A percentile compares a stretch with the other conserved stretches of the same genome.
Conservation (phyloP, 1,140 invertebrate species). For the Conus betulinus region DNA sequence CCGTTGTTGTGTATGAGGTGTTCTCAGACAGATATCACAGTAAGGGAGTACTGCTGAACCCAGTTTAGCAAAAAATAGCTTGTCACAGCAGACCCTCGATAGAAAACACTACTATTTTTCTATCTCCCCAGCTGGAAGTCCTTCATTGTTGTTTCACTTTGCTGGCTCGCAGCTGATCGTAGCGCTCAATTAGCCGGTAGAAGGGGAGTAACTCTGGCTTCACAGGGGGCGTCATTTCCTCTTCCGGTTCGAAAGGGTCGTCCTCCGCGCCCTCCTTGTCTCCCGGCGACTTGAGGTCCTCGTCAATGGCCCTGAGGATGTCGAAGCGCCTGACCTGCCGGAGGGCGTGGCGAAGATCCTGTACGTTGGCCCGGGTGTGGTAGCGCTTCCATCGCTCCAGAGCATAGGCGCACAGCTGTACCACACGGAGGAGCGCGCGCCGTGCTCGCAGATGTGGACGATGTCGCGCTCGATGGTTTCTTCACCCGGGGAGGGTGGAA, state of each 20-base stretch:
- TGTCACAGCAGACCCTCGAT: too few species aligned
- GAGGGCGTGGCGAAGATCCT: constrained; percentile 53
- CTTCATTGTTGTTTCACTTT: neutral
- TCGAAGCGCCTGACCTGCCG: constrained; percentile 49
- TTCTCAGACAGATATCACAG: too few species aligned
- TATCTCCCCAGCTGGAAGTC: neutral
- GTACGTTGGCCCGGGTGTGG: constrained; percentile 58
- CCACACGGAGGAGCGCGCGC: constrained; percentile 41
- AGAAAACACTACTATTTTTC: too few species aligned
- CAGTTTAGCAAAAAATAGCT: too few species aligned
- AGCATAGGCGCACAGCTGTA: constrained; percentile 39
- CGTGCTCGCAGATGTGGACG: constrained; percentile 39
- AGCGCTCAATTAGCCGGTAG: constrained; percentile 55
- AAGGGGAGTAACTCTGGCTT: constrained; percentile 55
- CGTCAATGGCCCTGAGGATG: constrained; percentile 49
- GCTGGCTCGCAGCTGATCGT: constrained; percentile 52
- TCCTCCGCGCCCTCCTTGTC: neutral
- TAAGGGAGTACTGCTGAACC: too few species aligned
- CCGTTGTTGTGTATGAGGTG: too few species aligned
- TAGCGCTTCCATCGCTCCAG: constrained; percentile 59
- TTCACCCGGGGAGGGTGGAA: constrained; percentile 60
- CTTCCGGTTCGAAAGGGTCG: constrained; percentile 31
- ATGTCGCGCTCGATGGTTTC: constrained; percentile 64
- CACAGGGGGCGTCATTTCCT: constrained; percentile 44
- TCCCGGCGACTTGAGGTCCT: constrained; percentile 46